A percentile compares a stretch with the other conserved stretches of the same genome.
Conservation (phyloP, 1,140 invertebrate species). For the Drosophila equinoxialis region DNA sequence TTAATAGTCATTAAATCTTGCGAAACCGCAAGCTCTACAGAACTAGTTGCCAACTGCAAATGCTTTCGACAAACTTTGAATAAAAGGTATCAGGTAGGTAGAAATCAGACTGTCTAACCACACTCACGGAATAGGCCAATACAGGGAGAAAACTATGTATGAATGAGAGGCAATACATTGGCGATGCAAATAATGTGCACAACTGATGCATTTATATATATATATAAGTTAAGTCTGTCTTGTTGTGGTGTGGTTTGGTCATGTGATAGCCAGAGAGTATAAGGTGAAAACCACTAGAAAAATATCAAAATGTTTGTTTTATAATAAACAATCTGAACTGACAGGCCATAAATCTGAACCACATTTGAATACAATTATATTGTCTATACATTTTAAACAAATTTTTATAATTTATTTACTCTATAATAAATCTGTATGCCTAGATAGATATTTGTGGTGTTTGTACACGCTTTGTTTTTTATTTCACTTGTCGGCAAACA, state of each 20-base stretch:
- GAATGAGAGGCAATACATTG: not conserved
- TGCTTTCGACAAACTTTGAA: no score
- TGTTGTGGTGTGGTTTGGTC: constrained; percentile 7
- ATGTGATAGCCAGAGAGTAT: constrained; percentile 26
- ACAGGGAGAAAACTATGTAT: not conserved
- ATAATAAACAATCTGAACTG: not conserved
- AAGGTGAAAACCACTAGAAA: constrained; percentile 18
- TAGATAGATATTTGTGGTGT: no score
- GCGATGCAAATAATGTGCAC: constrained; percentile 16
- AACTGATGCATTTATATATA: not conserved
- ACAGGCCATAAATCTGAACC: constrained; percentile 2
- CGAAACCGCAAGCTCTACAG: no score
- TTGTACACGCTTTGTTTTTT: not conserved
- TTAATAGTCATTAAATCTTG: no score
- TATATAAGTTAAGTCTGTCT: not conserved
- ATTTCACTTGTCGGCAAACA: not conserved
- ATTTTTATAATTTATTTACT: not conserved
- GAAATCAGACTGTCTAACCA: not conserved
- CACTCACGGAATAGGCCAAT: constrained; percentile 2
- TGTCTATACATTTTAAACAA: not conserved
- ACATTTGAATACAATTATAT: not conserved
- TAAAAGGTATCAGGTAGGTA: not conserved
- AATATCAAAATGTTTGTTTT: not conserved
- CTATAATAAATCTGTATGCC: not conserved
- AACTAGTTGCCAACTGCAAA: no score